Conservation (phyloP, 2,888 invertebrate genomes). For the Philhelius pedissequus region DNA sequence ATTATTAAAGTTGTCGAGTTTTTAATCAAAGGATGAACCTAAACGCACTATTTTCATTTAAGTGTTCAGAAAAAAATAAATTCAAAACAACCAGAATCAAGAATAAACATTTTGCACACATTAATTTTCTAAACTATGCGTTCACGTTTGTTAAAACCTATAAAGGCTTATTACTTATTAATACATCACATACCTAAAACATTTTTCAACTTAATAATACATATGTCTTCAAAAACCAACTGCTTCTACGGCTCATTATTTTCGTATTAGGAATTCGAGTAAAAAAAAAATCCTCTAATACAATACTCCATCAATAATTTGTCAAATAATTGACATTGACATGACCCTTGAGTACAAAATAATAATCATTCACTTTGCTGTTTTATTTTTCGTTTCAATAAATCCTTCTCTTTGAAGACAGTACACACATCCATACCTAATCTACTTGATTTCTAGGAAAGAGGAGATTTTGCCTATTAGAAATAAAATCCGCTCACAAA, state of each 20-base stretch:
- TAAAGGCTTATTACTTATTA: too few relatives aligned
- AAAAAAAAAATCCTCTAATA: neutral
- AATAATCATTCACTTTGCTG: constrained; percentile 8
- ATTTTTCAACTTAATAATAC: neutral
- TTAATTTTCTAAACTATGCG: too few relatives aligned
- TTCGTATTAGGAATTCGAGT: neutral
- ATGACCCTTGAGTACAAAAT: neutral
- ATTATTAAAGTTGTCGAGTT: too few relatives aligned
- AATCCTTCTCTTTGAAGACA: neutral
- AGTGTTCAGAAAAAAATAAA: too few relatives aligned
- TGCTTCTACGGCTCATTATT: neutral
- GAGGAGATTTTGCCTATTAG: neutral
- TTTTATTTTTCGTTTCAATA: neutral
- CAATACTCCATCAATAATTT: neutral
- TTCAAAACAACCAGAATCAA: too few relatives aligned
- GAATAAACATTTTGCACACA: too few relatives aligned
- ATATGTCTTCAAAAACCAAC: neutral
- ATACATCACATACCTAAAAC: too few relatives aligned
- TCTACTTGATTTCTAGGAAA: neutral
- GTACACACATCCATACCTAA: too few relatives aligned
- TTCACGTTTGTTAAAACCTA: too few relatives aligned
- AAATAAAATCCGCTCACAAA: neutral
- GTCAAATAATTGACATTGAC: constrained; percentile 1
- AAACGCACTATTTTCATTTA: too few relatives aligned
- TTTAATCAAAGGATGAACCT: too few relatives aligned